phyloP scores from a whole-genome alignment of 2,888 invertebrate species.

The Meteorus colon region DNA sequence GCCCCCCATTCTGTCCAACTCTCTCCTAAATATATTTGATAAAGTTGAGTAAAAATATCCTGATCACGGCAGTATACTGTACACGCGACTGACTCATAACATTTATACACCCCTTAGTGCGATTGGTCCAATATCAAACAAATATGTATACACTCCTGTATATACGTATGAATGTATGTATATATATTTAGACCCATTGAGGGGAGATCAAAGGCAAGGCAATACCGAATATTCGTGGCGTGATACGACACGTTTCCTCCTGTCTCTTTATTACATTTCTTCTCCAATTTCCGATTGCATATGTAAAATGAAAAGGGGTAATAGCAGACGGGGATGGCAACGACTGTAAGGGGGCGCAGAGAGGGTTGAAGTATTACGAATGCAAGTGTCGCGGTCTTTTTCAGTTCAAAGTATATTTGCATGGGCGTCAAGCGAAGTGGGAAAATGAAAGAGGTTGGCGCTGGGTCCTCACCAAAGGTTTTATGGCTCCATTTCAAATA shows the following conservation, averaged over 20 bases:
- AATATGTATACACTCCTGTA: background rate
- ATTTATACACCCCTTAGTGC: background rate
- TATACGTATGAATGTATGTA: no score
- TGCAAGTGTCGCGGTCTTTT: conserved; percentile 19
- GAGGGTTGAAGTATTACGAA: conserved; percentile 17
- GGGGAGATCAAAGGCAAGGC: conserved; percentile 20
- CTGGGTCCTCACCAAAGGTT: background rate
- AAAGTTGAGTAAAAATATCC: background rate
- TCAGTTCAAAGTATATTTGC: conserved; percentile 20
- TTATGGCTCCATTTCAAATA: conserved; percentile 10
- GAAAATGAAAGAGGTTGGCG: conserved; percentile 5
- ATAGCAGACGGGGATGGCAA: background rate
- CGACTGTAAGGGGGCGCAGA: background rate
- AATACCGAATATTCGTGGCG: conserved; percentile 59
- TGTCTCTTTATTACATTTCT: background rate
- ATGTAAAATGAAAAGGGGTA: background rate
- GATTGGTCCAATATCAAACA: conserved; percentile 12
- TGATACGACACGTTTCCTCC: conserved; percentile 54
- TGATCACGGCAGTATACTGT: background rate
- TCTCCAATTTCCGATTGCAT: background rate
- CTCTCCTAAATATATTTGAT: background rate
- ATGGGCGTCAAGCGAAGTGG: background rate
- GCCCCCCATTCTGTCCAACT: background rate
- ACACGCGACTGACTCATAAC: background rate
- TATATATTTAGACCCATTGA: no score